Percentiles rank a stretch among this genome's conserved stretches.
These are phyloP conservation scores for Scolopax rusticola DNA, from an alignment of 2,797 vertebrate genomes.

Conservation along the genomic window DNA sequence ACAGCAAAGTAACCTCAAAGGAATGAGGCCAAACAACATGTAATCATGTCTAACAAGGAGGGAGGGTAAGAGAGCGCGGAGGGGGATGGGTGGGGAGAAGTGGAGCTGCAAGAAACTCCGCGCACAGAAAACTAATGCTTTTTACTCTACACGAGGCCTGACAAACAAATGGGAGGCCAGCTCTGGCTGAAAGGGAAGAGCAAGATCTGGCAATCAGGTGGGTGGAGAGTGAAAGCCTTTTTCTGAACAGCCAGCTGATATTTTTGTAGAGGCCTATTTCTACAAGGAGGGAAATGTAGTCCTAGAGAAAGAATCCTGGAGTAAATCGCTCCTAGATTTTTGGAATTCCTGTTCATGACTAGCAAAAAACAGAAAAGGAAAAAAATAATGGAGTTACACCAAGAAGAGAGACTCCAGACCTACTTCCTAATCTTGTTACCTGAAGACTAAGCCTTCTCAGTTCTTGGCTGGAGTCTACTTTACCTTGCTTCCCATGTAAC, in stretches of 20 bases:
- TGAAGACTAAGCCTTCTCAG: background rate
- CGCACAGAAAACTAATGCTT: background rate
- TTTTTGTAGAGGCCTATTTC: background rate
- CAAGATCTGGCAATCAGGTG: background rate
- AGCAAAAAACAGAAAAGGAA: background rate
- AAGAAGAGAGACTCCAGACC: background rate
- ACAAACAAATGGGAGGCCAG: background rate
- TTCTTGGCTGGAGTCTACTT: background rate
- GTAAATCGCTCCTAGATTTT: background rate
- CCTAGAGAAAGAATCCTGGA: background rate
- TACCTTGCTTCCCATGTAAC: background rate
- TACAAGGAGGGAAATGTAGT: background rate
- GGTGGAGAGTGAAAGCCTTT: background rate
- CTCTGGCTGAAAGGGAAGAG: background rate
- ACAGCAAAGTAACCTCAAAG: conserved; percentile 56
- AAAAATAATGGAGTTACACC: background rate
- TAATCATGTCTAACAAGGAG: conserved; percentile 48
- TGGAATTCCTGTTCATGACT: background rate
- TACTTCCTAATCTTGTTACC: background rate
- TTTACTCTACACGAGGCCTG: background rate
- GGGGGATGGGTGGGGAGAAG: background rate
- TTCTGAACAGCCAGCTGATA: background rate
- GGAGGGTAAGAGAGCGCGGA: background rate
- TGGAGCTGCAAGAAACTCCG: background rate
- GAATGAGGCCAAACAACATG: conserved; percentile 61